Evolutionary conservation across 2,888 invertebrate species (phyloP), one percentile per base, ranked within the genome.

Genomic region (Cosmia trapezina): DNA sequence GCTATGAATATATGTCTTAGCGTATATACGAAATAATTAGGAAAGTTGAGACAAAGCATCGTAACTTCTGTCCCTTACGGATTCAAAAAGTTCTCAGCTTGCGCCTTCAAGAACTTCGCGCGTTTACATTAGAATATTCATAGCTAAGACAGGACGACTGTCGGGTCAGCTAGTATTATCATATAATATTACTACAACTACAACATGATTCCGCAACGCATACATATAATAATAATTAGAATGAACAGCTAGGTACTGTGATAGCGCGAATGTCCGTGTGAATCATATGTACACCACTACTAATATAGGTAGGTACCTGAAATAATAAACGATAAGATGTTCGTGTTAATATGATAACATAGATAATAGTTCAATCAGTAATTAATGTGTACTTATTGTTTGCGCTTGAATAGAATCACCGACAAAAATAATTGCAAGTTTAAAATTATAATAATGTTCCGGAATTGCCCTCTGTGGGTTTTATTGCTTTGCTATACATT

Each of bases 271-370:
- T 75, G 69, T 66, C 65, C 66, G 59, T 69, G 63, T 83, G 86
- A 85, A 78, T 87, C 86, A 83, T 64, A 74, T 54, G 57, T 73
- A 76, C 56, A 17, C 2, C 70, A 63, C 54, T 72, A 78, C 76
- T 83, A 75, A 73, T 82, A 78, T 77, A 66, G 19, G 33, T 57
- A 66, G 19, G 49, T 57, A 78, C 79, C 80, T 83, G 80, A 86
- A 86, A 85, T 81, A 85, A 83, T 80, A 82, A 80, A 70, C 82
- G 92, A 92, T 92, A 90, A 92, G 90, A 91, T 90, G 86, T 80
- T 51, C 72, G 63, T 83, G 91, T 92, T 92, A 91, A 86, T 80
- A 63, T 78, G 89, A 87, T 89, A 89, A 84, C 81, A 84, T 59
- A 65, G 79, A 75, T 77, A 81, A 79, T 70, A 76, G 56, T 80